Evolutionary conservation across 2,113 vertebrate species (phyloP), one percentile per base, ranked within the genome.

Genomic region (Phocoena sinus): DNA sequence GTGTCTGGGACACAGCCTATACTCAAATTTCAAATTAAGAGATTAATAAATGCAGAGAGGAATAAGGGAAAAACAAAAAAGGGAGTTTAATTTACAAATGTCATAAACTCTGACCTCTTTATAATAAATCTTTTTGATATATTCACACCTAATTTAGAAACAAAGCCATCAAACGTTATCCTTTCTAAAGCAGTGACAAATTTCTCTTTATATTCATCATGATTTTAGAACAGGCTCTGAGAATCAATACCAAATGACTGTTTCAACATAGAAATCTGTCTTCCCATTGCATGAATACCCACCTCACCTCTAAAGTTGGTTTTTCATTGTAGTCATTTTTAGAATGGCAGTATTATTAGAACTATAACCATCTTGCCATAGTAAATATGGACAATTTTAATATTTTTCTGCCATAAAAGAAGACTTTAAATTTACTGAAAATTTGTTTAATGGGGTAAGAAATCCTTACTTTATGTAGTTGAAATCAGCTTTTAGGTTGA

Each of bases 401-500:
- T 71, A 53, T 94, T 90, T 58, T 96, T 63, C 58, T 79, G 73
- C 38, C 41, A 68, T 0, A 79, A 15, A 96, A 13, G 11, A 91
- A 91, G 6, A 81, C 38, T 85, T 68, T 18, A 74, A 47, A 87
- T 36, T 25, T 36, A 82, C 0, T 3, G 9, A 33, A 92, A 74
- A 36, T 26, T 12, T 68, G 11, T 53, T 79, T 76, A 80, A 73
- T 23, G 25, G 9, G 12, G 20, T 79, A 68, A 81, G 47, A 77
- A 95, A 92, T 3, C 65, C 98, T 98, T 98, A 99, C 99, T 99
- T 99, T 96, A 99, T 99, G 95, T 99, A 99, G 98, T 99, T 99
- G 97, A 99, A 99, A 91, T 99, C 99, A 0, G 99, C 99, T 97
- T 99, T 99, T 53, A 99, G 98, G 94, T 98, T 99, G 97, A 99